Conservation (phyloP, 2,113 vertebrate genomes). For the Isichthys henryi region DNA sequence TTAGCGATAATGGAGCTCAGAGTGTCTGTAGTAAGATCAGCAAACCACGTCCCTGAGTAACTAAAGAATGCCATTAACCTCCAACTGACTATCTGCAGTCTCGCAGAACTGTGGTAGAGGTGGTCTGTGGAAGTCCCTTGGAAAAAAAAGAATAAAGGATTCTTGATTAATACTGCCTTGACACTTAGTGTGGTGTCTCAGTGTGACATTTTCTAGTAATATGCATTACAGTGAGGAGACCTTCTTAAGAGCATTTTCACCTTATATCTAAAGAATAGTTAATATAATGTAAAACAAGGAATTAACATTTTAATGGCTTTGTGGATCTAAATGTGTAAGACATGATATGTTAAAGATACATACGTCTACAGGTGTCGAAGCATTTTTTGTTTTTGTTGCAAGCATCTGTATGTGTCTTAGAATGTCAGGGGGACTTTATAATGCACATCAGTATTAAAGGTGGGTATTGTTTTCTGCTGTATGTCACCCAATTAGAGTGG, state of each 20-base stretch:
- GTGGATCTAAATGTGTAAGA: background rate
- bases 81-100: background rate
- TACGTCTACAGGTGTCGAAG: background rate
- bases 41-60: background rate
- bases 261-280: background rate
- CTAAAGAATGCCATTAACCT: conserved; percentile 14
- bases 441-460: conserved; percentile 37
- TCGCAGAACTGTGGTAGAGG: background rate
- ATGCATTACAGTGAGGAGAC: background rate
- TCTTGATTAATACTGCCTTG: background rate
- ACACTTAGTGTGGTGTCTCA: background rate
- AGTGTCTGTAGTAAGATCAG: conserved; percentile 12
- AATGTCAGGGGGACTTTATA: background rate
- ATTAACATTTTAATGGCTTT: background rate
- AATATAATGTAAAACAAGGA: background rate
- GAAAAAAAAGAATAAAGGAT: background rate
- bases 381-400: conserved; percentile 5
- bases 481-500: conserved; percentile 49
- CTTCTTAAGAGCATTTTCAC: background rate
- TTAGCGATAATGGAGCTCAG: background rate
- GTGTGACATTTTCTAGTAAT: background rate
- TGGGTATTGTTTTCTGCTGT: conserved; percentile 41
- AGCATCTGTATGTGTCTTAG: conserved; percentile 18
- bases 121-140: background rate
- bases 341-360: background rate